Evolutionary conservation across 2,113 vertebrate genomes (phyloP).

Genomic region (Nycticorax nycticorax): DNA sequence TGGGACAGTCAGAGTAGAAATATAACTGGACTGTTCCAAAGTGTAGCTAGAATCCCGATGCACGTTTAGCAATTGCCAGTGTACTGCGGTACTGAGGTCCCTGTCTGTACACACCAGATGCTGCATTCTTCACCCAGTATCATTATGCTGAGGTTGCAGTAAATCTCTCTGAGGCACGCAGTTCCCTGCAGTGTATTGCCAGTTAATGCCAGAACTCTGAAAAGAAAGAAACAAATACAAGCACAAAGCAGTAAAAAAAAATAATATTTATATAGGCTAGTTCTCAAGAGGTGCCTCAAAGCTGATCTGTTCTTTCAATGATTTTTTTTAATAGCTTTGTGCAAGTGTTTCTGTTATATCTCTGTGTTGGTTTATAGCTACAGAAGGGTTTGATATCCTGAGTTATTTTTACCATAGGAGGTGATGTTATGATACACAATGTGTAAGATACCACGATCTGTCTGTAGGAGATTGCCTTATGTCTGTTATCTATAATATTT

Average conservation of each 20-base stretch:
- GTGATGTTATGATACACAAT: background rate
- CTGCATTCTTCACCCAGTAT: background rate
- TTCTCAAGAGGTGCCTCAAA: background rate
- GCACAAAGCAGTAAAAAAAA: background rate
- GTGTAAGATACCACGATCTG: background rate
- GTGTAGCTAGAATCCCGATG: rapidly evolving
- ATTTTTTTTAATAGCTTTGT: background rate
- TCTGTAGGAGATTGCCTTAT: background rate
- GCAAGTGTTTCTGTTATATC: background rate
- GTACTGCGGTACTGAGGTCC: background rate
- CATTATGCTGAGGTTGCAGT: background rate
- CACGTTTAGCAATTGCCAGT: background rate
- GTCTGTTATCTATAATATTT: background rate
- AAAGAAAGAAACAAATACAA: background rate
- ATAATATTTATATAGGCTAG: background rate
- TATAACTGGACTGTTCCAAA: background rate
- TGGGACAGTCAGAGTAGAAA: background rate
- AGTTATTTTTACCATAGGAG: background rate
- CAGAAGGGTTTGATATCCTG: background rate
- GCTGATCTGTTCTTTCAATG: background rate
- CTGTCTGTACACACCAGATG: rapidly evolving
- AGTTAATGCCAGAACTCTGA: background rate
- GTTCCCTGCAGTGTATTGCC: background rate
- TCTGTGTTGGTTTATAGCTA: background rate
- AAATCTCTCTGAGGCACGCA: background rate